phyloP scores from a whole-genome alignment of 2,888 invertebrate genomes.

The Alviniconcha strummeri region DNA sequence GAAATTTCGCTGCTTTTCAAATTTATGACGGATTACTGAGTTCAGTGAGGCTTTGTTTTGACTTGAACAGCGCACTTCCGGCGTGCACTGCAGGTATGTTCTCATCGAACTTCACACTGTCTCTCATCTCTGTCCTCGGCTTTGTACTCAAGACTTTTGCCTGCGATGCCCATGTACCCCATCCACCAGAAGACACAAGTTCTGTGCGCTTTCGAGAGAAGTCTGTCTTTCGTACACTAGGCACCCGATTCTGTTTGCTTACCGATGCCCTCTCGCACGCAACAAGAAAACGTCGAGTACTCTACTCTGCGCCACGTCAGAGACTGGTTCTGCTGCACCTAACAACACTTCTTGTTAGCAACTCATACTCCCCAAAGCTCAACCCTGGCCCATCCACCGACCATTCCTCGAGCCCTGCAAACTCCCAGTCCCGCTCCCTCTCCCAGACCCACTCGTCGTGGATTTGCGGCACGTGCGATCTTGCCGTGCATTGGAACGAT shows the following conservation, averaged over 20 bases:
- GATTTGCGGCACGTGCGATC: conserved; percentile 21
- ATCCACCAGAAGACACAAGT: too few species aligned
- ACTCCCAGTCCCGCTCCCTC: too few species aligned
- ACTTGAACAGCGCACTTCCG: too few species aligned
- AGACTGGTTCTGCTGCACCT: background rate
- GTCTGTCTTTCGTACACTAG: background rate
- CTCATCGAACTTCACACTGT: too few species aligned
- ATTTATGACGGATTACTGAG: too few species aligned
- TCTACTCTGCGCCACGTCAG: background rate
- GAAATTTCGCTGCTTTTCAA: too few species aligned
- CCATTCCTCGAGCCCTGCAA: background rate
- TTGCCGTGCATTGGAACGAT: background rate
- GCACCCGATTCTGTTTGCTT: background rate
- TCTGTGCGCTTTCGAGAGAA: background rate
- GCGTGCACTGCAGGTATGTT: too few species aligned
- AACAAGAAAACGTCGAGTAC: background rate
- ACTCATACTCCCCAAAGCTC: background rate
- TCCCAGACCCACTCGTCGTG: conserved; percentile 10
- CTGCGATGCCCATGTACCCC: too few species aligned
- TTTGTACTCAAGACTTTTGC: too few species aligned
- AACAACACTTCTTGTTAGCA: background rate
- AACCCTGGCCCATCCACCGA: conserved; percentile 4
- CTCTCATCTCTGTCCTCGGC: too few species aligned
- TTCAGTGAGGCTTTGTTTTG: too few species aligned
- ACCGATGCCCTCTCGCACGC: background rate